phyloP scores from a whole-genome alignment of 2,797 vertebrate genomes.

The Intellagama lesueurii region DNA sequence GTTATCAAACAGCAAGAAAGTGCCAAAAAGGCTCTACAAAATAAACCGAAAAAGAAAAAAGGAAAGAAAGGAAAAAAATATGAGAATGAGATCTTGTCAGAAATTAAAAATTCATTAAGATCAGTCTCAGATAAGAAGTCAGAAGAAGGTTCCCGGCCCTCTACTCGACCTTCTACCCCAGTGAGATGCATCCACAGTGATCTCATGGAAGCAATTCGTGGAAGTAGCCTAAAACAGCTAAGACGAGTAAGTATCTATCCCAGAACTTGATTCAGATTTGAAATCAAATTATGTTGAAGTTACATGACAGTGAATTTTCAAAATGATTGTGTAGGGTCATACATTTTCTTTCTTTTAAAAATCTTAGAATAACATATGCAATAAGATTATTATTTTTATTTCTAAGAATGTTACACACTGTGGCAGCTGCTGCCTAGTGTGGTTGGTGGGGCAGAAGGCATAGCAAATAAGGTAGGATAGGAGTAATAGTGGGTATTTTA shows the following conservation, averaged over 20 bases:
- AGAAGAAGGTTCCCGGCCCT: conserved; percentile 88
- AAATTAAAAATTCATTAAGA: conserved; percentile 92
- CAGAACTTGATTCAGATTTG: not conserved
- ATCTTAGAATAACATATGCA: not conserved
- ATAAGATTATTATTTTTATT: not conserved
- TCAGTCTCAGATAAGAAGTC: conserved; percentile 85
- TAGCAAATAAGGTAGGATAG: no score
- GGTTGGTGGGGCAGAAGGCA: no score
- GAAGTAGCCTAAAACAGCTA: conserved; percentile 85
- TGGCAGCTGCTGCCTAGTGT: no score
- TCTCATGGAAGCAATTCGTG: conserved; percentile 94
- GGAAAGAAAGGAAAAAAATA: conserved; percentile 82
- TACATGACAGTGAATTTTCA: not conserved
- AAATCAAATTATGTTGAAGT: not conserved
- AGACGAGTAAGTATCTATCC: conserved; percentile 81
- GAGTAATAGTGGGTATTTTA: no score
- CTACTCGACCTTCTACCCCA: conserved; percentile 88
- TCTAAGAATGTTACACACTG: no score
- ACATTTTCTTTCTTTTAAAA: not conserved
- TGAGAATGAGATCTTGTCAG: conserved; percentile 87
- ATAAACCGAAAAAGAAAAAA: conserved; percentile 84
- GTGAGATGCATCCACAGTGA: conserved; percentile 90
- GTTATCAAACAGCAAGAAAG: conserved; percentile 92
- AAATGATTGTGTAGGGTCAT: not conserved
- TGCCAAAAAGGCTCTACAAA: conserved; percentile 77